phyloP scores from a whole-genome alignment of 2,797 vertebrate genomes.

The Garrulus glandarius region DNA sequence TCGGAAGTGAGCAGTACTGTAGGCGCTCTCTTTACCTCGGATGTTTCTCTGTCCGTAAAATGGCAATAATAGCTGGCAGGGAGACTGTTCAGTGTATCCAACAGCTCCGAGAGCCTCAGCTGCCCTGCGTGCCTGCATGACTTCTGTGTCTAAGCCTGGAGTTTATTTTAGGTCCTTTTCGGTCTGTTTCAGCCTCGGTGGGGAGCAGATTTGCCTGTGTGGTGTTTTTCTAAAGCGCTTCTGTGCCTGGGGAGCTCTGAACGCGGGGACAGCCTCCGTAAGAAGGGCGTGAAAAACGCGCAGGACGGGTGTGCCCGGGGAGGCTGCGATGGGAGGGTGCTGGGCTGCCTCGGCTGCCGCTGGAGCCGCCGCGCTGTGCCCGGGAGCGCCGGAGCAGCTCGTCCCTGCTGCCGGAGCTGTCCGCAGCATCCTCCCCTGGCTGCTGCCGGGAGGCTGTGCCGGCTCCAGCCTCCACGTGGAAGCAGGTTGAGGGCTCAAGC shows the following conservation, averaged over 20 bases:
- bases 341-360: neutral
- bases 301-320: neutral
- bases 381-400: accelerated
- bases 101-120: neutral
- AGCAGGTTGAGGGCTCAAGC: neutral
- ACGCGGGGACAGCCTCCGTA: neutral
- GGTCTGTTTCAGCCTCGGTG: neutral
- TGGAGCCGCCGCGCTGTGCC: neutral
- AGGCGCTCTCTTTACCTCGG: neutral
- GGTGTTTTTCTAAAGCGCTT: neutral
- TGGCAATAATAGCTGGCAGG: neutral
- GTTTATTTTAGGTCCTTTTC: neutral
- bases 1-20: neutral
- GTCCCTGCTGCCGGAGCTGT: accelerated
- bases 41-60: neutral
- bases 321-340: neutral
- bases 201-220: neutral
- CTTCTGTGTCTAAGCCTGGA: neutral
- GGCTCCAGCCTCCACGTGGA: accelerated
- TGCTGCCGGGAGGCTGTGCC: accelerated
- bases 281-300: neutral
- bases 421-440: too few species aligned
- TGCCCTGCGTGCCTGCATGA: neutral
- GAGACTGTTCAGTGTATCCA: neutral
- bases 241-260: neutral